Evolutionary conservation across 2,113 vertebrate species (phyloP).

Genomic region (Sardina pilchardus): DNA sequence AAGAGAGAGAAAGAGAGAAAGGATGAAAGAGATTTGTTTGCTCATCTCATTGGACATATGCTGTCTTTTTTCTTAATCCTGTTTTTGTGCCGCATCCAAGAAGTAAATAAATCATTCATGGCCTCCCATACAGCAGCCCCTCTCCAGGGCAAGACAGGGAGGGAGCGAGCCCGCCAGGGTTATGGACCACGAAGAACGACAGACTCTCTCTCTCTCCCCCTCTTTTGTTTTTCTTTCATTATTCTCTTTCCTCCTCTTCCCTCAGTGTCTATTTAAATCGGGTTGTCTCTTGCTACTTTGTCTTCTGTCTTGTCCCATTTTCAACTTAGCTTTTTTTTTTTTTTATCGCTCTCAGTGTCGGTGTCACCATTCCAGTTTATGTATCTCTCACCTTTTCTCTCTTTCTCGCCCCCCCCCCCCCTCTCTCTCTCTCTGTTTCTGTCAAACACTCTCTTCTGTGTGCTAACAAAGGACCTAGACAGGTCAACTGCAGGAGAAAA

Average conservation of each 20-base stretch:
- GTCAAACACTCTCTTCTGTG: neutral
- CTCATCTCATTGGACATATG: conserved; percentile 56
- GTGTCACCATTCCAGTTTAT: no score
- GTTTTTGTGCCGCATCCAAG: conserved; percentile 55
- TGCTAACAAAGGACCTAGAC: neutral
- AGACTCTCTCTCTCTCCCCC: neutral
- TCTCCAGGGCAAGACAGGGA: conserved; percentile 44
- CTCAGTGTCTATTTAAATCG: neutral
- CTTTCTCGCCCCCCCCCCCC: neutral
- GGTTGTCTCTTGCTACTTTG: neutral
- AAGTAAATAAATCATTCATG: conserved; percentile 65
- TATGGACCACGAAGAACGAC: conserved; percentile 29
- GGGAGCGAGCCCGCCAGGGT: conserved; percentile 41
- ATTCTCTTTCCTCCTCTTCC: neutral
- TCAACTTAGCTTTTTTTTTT: neutral
- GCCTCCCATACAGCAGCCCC: conserved; percentile 40
- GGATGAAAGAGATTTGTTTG: conserved; percentile 51
- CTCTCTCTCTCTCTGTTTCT: neutral
- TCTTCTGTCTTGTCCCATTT: neutral
- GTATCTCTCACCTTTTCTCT: neutral
- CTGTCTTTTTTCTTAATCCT: conserved; percentile 32
- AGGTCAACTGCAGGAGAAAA: neutral
- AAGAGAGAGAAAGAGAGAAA: neutral
- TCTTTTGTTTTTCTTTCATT: neutral
- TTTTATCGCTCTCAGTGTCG: neutral